Evolutionary conservation across 2,113 vertebrate species (phyloP).

Genomic region (Connochaetes taurinus): DNA sequence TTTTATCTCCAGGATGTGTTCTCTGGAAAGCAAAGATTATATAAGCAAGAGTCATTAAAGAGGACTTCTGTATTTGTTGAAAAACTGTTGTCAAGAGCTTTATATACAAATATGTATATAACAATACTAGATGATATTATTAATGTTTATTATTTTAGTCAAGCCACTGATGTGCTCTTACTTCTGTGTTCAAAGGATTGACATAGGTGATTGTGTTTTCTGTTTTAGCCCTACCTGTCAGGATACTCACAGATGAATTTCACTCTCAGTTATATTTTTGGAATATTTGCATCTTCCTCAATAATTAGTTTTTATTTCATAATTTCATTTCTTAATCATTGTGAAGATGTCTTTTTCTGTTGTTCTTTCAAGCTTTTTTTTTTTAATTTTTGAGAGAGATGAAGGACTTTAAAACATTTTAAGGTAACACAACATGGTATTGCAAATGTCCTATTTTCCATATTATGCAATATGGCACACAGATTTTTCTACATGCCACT

Average conservation of each 20-base stretch:
- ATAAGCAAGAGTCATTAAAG: neutral
- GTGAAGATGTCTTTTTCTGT: neutral
- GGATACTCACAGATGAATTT: neutral
- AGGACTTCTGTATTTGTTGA: neutral
- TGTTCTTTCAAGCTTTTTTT: neutral
- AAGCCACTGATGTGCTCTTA: neutral
- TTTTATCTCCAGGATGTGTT: neutral
- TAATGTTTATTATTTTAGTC: neutral
- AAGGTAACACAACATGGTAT: neutral
- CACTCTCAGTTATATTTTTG: neutral
- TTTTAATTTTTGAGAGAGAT: neutral
- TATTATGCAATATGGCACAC: neutral
- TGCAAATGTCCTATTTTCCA: neutral
- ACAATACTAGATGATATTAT: neutral
- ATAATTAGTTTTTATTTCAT: neutral
- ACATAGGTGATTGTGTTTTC: neutral
- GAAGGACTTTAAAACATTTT: neutral
- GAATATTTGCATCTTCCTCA: neutral
- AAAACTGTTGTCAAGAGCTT: neutral
- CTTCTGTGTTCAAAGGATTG: neutral
- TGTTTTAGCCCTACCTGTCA: neutral
- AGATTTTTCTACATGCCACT: neutral
- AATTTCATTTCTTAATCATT: neutral
- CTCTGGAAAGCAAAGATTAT: neutral
- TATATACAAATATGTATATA: neutral